Evolutionary conservation across 2,888 invertebrate species (phyloP), one percentile per base, ranked within the genome.

Genomic region (Oconnorella tubifera): DNA sequence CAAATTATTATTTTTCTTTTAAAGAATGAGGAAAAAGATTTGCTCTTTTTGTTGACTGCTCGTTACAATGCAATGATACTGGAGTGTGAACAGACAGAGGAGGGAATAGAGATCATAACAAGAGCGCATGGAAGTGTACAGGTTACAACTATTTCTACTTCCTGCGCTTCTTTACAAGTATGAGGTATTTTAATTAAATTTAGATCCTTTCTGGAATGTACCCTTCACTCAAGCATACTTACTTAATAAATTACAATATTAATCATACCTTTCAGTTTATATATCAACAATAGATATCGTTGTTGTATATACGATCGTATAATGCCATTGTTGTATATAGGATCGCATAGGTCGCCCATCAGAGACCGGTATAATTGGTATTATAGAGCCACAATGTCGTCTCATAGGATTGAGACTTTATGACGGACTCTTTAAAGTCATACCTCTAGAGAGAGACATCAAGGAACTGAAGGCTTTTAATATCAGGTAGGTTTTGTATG

Each of bases 41-140:
- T 92, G 64, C 85, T 99, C 55, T 96, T 99, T 81, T 88, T 99
- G 50, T 86, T 99, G 62, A 99, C 99, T 3, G 88, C 89, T 56
- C 88, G 96, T 56, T 94, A 95, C 80, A 94, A 97, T 85, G 95
- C 96, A 1, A 96, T 98, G 91, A 95, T 99, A 77, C 83, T 99
- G 70, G 95, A 96, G 83, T 97, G 94, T 83, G 86, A 79, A 86
- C 75, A 78, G 51, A 78, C 79, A 59, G 78, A 89, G 2, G 93
- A 92, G 67, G 86, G 87, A 71, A 86, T 97, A 63, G 93, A 95
- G 78, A 94, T 98, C 29, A 88, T 95, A 59, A 98, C 98, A 1
- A 89, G 91, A 80, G 97, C 97, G 2, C 93, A 96, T 80, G 98
- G 98, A 2, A 94, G 93, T 86, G 94, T 99, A 0, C 89, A 92